Percentiles rank a stretch among this genome's conserved stretches.
Conservation (phyloP, 1,140 invertebrate genomes). For the Macrocentrus cingulum region DNA sequence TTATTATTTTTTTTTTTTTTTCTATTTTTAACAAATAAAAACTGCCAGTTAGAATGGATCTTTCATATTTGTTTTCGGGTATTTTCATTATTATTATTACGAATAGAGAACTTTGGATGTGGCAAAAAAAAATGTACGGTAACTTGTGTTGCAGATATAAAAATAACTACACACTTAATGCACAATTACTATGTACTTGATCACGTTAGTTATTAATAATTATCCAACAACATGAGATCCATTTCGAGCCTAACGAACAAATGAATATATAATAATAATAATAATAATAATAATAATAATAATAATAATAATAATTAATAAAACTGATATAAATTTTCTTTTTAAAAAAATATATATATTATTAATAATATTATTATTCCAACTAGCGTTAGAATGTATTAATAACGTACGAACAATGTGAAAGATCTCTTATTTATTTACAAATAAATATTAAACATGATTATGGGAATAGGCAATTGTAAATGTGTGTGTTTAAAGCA, state of each 20-base stretch:
- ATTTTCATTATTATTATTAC: not conserved
- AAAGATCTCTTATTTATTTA: conserved; percentile 2
- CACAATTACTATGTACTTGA: conserved; percentile 30
- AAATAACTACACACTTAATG: not conserved
- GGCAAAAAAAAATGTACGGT: too few relatives aligned
- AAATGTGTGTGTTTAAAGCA: conserved; percentile 29
- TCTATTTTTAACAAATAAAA: too few relatives aligned
- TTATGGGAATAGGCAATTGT: not conserved
- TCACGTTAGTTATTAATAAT: conserved; percentile 28
- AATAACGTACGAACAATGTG: not conserved
- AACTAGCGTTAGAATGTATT: too few relatives aligned
- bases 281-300: too few relatives aligned
- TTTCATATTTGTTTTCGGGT: not conserved
- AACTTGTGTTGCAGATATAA: too few relatives aligned
- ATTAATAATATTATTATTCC: too few relatives aligned
- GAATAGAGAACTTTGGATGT: too few relatives aligned
- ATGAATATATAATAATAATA: too few relatives aligned
- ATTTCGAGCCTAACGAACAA: conserved; percentile 9
- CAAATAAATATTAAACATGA: not conserved
- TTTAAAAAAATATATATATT: not conserved
- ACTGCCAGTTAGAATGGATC: not conserved
- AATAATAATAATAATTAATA: conserved; percentile 14
- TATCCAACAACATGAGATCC: conserved; percentile 9
- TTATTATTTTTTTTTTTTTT: too few relatives aligned
- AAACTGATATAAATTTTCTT: conserved; percentile 10